Evolutionary conservation across 1,140 invertebrate species (phyloP), one percentile per base, ranked within the genome.

Genomic region (Laupala kohalensis): DNA sequence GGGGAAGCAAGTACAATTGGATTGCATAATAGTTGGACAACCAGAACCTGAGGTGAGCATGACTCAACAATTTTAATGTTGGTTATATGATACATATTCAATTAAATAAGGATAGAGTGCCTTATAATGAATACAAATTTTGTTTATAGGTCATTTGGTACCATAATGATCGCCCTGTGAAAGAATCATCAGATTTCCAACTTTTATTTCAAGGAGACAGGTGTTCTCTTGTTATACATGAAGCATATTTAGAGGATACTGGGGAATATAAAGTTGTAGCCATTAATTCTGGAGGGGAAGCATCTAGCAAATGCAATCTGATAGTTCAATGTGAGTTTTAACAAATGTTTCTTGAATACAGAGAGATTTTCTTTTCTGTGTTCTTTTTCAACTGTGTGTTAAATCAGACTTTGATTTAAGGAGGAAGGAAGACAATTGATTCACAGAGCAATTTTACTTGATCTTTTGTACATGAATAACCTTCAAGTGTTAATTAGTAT

Each of bases 1-100:
- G 79, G 92, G 92, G 9, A 85, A 85, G 6, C 84, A 84, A 25
- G 87, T 89, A 5, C 82, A 87, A 64, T 80, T 95, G 69, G 92
- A 92, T 76, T 93, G 91, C 77, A 83, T 93, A 64, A 93, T 95
- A 75, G 84, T 92, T 69, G 92, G 91, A n/a, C 88, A 92, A 77
- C 93, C 93, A 1, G 91, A 92, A 79, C 93, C 92, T 0, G 91
- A 92, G 82, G 91, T 88, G 77, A 77, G 72, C 6, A 12, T 71
- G n/a, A n/a, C 6, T 65, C 37, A 62, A 65, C 23, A 64, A 23
- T 65, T 5, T 3, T 23, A 24, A 2, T 53, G 9, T 53, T 4
- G 9, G 1, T 13, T 0, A 4, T 53, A 13, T 53, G 37, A 19
- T 53, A 19, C 1, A 4, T 53, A 2, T 53, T 19, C 1, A 53